Conservation (phyloP, 2,888 invertebrate genomes). For the Caenorhabditis plicata region DNA sequence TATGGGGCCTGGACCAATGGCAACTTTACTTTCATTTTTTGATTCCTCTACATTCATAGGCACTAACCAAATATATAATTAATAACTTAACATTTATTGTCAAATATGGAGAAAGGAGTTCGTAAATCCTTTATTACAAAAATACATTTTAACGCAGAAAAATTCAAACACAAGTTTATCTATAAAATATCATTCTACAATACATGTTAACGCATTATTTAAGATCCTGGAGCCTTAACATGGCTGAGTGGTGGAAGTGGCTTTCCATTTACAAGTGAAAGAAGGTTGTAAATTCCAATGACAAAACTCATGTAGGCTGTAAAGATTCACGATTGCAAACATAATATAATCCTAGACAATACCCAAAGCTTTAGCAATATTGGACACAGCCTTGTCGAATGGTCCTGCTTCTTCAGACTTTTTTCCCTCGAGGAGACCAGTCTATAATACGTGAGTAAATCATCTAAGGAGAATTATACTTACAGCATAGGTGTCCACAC, state of each 20-base stretch:
- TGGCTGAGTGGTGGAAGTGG: slow-evolving; percentile 57
- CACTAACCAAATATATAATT: too few relatives aligned
- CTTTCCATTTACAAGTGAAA: slow-evolving; percentile 50
- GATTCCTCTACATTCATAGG: too few relatives aligned
- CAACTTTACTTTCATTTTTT: too few relatives aligned
- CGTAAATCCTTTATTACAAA: too few relatives aligned
- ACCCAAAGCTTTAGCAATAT: slow-evolving; percentile 47
- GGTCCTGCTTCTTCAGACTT: slow-evolving; percentile 60
- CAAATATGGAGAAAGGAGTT: too few relatives aligned
- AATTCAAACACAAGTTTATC: slow-evolving; percentile 7
- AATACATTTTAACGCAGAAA: too few relatives aligned
- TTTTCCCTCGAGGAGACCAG: slow-evolving; percentile 59
- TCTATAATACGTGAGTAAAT: slow-evolving; percentile 24
- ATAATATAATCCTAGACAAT: too few relatives aligned
- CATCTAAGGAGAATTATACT: slow-evolving; percentile 4
- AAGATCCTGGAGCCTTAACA: slow-evolving; percentile 54
- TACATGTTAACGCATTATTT: slow-evolving; percentile 18
- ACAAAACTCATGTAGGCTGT: slow-evolving; percentile 41
- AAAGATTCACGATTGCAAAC: not conserved
- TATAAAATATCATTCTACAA: slow-evolving; percentile 13
- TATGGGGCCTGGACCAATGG: too few relatives aligned
- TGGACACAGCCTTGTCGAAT: slow-evolving; percentile 47
- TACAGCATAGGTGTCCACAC: slow-evolving; percentile 54
- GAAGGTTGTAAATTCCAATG: slow-evolving; percentile 55
- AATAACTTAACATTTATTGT: too few relatives aligned